These are phyloP conservation scores for Drosophila punjabiensis DNA, from an alignment of 1,140 invertebrate genomes.

Conservation along the genomic window DNA sequence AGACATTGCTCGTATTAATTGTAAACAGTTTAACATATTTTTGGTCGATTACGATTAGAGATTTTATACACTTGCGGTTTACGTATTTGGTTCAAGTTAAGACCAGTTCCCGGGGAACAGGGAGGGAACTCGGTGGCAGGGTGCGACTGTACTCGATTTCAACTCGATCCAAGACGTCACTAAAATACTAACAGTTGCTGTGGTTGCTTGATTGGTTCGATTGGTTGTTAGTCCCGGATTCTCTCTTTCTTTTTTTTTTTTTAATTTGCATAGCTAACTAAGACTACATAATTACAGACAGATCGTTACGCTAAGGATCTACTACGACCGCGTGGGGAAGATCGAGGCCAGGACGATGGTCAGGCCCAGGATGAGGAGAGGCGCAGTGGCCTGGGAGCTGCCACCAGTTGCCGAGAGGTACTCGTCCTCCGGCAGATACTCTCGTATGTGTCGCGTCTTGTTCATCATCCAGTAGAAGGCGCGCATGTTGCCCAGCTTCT, in stretches of 20 bases:
- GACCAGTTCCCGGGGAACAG: constrained; percentile 21
- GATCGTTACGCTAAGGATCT: constrained; percentile 28
- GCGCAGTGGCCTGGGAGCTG: constrained; percentile 3
- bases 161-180: constrained; percentile 27
- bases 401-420: constrained; percentile 67
- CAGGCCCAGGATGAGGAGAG: constrained; percentile 12
- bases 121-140: constrained; percentile 17
- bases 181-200: constrained; percentile 59
- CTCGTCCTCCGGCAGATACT: constrained; percentile 84
- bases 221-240: constrained; percentile 70
- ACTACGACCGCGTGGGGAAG: constrained; percentile 9
- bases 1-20: constrained; percentile 60
- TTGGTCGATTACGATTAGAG: constrained; percentile 50
- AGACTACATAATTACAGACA: constrained; percentile 59
- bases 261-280: constrained; percentile 73
- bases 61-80: constrained; percentile 60
- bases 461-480: constrained; percentile 93
- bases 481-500: constrained; percentile 88
- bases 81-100: constrained; percentile 52
- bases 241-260: constrained; percentile 51
- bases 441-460: constrained; percentile 90
- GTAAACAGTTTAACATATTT: constrained; percentile 64
- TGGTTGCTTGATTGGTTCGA: constrained; percentile 37
- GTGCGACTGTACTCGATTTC: constrained; percentile 16
- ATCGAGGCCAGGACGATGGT: constrained; percentile 29